Evolutionary conservation across 1,140 invertebrate genomes (phyloP).

Genomic region (Eufriesea mexicana): DNA sequence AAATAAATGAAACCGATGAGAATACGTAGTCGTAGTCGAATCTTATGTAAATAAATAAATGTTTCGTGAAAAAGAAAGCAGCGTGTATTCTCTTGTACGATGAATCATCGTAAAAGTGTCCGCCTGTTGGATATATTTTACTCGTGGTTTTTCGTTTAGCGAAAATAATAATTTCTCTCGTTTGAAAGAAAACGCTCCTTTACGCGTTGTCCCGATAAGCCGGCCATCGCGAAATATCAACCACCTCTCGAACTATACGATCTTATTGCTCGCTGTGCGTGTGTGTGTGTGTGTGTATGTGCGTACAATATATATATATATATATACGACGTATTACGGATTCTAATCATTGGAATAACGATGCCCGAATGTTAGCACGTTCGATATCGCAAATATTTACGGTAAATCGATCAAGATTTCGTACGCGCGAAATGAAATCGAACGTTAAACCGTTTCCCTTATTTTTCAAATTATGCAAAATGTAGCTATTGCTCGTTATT

Average conservation of each 20-base stretch:
- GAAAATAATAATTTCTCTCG: constrained; percentile 28
- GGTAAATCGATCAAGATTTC: constrained; percentile 52
- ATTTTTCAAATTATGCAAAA: constrained; percentile 37
- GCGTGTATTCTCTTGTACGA: constrained; percentile 17
- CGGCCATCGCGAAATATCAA: not conserved
- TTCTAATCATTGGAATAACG: constrained; percentile 65
- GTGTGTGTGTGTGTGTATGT: too few species aligned
- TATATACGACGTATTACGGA: constrained; percentile 13
- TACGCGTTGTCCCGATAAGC: not conserved
- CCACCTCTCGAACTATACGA: not conserved
- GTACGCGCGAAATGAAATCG: constrained; percentile 12
- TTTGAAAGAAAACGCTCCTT: constrained; percentile 1
- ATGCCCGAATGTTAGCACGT: not conserved
- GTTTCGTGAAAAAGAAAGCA: constrained; percentile 23
- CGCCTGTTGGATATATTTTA: constrained; percentile 44
- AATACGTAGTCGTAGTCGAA: constrained; percentile 43
- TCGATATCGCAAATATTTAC: constrained; percentile 63
- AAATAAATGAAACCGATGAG: constrained; percentile 70
- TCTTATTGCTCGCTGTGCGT: not conserved
- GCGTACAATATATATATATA: not conserved
- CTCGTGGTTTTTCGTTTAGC: not conserved
- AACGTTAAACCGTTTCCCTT: constrained; percentile 15
- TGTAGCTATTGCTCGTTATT: constrained; percentile 48
- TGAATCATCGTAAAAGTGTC: constrained; percentile 60
- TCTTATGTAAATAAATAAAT: constrained; percentile 49